Percentiles rank a stretch among this genome's conserved stretches.
phyloP scores from a whole-genome alignment of 2,888 invertebrate species.

The Vanessa cardui region DNA sequence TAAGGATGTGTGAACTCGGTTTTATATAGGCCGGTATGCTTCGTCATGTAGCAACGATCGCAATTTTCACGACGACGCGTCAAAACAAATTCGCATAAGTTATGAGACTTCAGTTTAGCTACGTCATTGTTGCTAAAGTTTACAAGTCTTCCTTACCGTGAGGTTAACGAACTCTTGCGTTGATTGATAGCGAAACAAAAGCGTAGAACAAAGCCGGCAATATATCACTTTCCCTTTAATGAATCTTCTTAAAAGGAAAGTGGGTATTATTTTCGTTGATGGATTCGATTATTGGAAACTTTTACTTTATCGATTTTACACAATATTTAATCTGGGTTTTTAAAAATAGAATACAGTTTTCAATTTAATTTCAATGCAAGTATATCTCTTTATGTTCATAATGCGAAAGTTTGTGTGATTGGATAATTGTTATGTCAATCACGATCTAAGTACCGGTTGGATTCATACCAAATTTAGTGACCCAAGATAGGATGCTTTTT shows the following conservation, averaged over 20 bases:
- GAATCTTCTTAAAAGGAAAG: constrained; percentile 34
- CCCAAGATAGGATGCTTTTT: too few relatives aligned
- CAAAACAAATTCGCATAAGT: constrained; percentile 44
- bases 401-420: too few relatives aligned
- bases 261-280: constrained; percentile 23
- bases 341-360: neutral
- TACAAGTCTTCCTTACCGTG: constrained; percentile 41
- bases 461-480: too few relatives aligned
- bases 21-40: neutral
- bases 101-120: constrained; percentile 41
- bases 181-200: constrained; percentile 44
- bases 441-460: too few relatives aligned
- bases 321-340: neutral
- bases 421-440: too few relatives aligned
- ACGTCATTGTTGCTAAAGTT: constrained; percentile 43
- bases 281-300: constrained; percentile 24
- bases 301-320: constrained; percentile 5
- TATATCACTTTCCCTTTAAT: constrained; percentile 37
- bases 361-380: neutral
- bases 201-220: constrained; percentile 39
- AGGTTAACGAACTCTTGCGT: constrained; percentile 38
- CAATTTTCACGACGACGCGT: constrained; percentile 36
- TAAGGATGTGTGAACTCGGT: neutral
- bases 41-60: constrained; percentile 25
- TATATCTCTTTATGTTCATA: too few relatives aligned